Base-by-base conservation (phyloP, 2,797 vertebrate genomes). In the Clarias laeviceps region DNA sequence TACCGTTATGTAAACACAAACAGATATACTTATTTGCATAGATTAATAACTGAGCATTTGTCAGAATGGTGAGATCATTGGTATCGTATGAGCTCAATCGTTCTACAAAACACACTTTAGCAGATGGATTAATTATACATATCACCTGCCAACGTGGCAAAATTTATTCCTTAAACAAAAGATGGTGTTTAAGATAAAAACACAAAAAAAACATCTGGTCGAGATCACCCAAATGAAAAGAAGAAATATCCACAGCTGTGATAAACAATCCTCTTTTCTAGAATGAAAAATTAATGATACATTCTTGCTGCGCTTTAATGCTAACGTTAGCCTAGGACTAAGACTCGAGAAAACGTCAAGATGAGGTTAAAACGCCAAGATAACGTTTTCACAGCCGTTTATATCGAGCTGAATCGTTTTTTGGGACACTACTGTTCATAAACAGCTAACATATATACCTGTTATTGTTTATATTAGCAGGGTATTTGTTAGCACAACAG, bases 1-100 rank as follows among this genome's bases (percentile, higher is more conserved):
- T 29, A 66, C 62, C n/a, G n/a, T 80, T 50, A 54, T 80, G 61
- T 66, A 80, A 80, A 80, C 79, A 80, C 65, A 80, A 80, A 66
- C 54, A 54, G n/a, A 66, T 80, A 80, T 4, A 54, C 54, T 32
- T 29, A 66, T 66, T 80, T 66, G 5, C 17, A 32, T 2, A 32
- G 8, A 5, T 32, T 54, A 66, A 66, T 54, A 50, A 80, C 17
- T 20, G 37, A 20, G 8, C 40, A 80, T 22, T 22, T 20, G 15
- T 80, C 78, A 45, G 37, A 65, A 80, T 20, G n/a, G 9, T 66
- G 17, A 65, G 40, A 2, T 50, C n/a, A 4, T 27, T 50, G 37
- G 8, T 37, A 61, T 37, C 5, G 27, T 14, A 22, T 0, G 2
- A 20, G 9, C n/a, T 50, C 37, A 32, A 7, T 80, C 3, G 27